A percentile compares a stretch with the other conserved stretches of the same genome.
phyloP scores from a whole-genome alignment of 1,140 invertebrate species.

The Neodiprion virginianus region DNA sequence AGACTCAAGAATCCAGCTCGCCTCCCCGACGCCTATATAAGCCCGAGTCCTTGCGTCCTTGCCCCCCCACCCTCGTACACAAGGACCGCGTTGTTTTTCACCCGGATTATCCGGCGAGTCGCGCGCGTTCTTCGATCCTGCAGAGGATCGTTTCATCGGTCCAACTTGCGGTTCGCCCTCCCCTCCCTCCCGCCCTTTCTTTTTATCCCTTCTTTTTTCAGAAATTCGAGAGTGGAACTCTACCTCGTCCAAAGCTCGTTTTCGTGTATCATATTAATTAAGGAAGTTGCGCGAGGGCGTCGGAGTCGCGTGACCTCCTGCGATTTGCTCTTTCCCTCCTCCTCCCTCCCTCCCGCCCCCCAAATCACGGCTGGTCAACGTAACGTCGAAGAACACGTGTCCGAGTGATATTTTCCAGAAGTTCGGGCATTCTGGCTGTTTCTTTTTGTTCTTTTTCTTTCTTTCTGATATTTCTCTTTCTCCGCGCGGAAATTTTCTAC shows the following conservation, averaged over 20 bases:
- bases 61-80: too few relatives aligned
- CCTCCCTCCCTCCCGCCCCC: constrained; percentile 25
- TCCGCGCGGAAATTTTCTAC: not conserved
- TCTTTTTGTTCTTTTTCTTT: too few relatives aligned
- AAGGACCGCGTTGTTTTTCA: constrained; percentile 38
- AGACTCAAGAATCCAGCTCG: constrained; percentile 31
- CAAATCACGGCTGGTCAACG: constrained; percentile 8
- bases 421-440: too few relatives aligned
- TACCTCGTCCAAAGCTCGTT: constrained; percentile 31
- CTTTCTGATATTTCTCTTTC: too few relatives aligned
- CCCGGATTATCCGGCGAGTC: constrained; percentile 34
- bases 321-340: not conserved
- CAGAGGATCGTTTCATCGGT: not conserved
- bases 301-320: not conserved
- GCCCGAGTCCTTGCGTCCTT: too few relatives aligned
- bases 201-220: constrained; percentile 53
- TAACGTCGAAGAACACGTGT: not conserved
- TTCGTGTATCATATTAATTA: constrained; percentile 50
- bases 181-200: constrained; percentile 46
- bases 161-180: constrained; percentile 15
- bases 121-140: too few relatives aligned
- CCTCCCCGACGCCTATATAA: constrained; percentile 24
- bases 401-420: too few relatives aligned
- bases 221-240: constrained; percentile 20
- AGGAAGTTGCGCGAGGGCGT: constrained; percentile 34